Evolutionary conservation across 1,140 invertebrate genomes (phyloP), one percentile per base, ranked within the genome.

Genomic region (Popillia japonica): DNA sequence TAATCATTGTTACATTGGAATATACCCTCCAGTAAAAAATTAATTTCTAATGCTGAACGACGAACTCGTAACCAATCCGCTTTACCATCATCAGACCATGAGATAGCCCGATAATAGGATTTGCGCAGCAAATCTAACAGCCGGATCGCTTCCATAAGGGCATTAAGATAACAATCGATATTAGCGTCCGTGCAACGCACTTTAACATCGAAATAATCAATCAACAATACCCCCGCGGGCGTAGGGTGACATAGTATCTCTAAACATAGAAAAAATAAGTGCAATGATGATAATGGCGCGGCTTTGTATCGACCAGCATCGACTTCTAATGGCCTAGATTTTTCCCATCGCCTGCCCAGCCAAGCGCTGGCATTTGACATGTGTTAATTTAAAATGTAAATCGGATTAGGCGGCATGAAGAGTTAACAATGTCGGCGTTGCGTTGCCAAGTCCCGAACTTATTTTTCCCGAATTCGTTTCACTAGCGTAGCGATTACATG

Each of bases 301-400:
- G 4, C 22, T 68, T 68, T 34, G 27, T 68, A 55, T 55, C 48
- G n/a, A 55, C 9, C 14, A 17, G 6, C 14, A 17, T 7, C 2
- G 48, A 34, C 27, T 34, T 34, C 4, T 34, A 34, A 34, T 34
- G 27, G 27, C 27, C 17, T 55, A 17, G 48, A 55, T 55, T 55
- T 55, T 55, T 55, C 48, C 48, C 48, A 55, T 55, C 48, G 17
- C 2, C 48, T 6, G 48, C 14, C 17, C 48, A n/a, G 11, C 22
- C 61, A 22, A 11, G 17, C 8, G 8, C 27, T 68, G 61, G 61
- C 61, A 68, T 22, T 68, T 68, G 61, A 68, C 61, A 68, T 68
- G 61, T 68, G 61, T 68, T 68, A 68, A 68, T 68, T 68, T 68
- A 22, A 68, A 68, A 68, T 68, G 61, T 68, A 68, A 68, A 68